A percentile compares a stretch with the other conserved stretches of the same genome.
phyloP scores from a whole-genome alignment of 2,113 vertebrate species.

The Ceuthmochares aereus region DNA sequence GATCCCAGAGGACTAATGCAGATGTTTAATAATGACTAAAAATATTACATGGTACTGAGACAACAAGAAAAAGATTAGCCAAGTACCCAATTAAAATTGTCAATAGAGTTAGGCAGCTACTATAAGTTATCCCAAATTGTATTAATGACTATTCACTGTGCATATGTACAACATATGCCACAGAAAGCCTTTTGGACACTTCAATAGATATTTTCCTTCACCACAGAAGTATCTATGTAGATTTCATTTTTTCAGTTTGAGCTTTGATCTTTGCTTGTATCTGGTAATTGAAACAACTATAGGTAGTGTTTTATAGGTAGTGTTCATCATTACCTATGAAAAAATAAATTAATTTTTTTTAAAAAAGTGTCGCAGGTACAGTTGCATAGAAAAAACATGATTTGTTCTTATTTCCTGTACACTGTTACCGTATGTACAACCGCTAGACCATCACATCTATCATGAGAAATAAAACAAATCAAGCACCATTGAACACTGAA shows the following conservation, averaged over 20 bases:
- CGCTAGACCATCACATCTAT: not conserved
- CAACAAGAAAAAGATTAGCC: not conserved
- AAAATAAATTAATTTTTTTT: not conserved
- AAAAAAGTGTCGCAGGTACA: not conserved
- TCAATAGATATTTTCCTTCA: not conserved
- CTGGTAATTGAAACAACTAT: not conserved
- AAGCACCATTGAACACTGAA: not conserved
- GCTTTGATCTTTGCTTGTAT: not conserved
- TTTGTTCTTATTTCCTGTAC: not conserved
- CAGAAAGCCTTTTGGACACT: not conserved
- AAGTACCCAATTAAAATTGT: not conserved
- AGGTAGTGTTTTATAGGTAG: not conserved
- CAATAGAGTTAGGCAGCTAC: not conserved
- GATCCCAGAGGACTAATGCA: not conserved
- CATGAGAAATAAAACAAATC: not conserved
- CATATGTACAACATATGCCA: not conserved
- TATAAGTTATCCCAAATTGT: not conserved
- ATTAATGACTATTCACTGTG: not conserved
- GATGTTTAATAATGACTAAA: not conserved
- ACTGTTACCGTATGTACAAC: not conserved
- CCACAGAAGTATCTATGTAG: not conserved
- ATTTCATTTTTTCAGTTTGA: not conserved
- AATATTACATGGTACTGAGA: not conserved
- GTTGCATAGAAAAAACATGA: not conserved
- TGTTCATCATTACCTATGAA: not conserved